These are phyloP conservation scores for Brachionus rubens DNA, from an alignment of 1,140 invertebrate genomes.

Conservation along the genomic window DNA sequence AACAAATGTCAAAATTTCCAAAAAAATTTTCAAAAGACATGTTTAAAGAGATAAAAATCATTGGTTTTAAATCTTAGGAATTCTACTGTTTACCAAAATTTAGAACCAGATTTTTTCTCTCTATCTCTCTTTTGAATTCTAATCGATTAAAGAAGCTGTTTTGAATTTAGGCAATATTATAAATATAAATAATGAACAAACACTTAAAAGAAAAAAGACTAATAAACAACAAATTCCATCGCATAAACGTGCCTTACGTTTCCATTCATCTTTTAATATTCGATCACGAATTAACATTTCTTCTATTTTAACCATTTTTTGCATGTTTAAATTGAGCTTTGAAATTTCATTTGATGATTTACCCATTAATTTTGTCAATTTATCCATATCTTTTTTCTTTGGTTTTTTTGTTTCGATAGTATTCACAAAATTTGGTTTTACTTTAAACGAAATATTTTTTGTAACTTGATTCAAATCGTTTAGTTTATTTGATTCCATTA, in stretches of 20 bases:
- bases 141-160: constrained; percentile 38
- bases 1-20: no score
- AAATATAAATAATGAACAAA: constrained; percentile 43
- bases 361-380: not conserved
- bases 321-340: constrained; percentile 18
- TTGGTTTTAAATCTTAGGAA: no score
- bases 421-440: constrained; percentile 3
- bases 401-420: not conserved
- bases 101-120: not conserved
- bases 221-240: constrained; percentile 44
- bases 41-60: no score
- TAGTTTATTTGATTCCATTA: not conserved
- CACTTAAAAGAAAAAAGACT: constrained; percentile 30
- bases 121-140: not conserved
- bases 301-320: constrained; percentile 42
- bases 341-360: not conserved
- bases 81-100: not conserved
- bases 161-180: constrained; percentile 25
- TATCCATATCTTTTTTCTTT: not conserved
- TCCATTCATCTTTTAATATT: constrained; percentile 40
- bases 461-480: not conserved
- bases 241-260: constrained; percentile 37
- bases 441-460: constrained; percentile 10
- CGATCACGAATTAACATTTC: not conserved
- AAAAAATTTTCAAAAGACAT: no score